phyloP scores from a whole-genome alignment of 2,113 vertebrate species.

The Pelvicachromis taeniatus region DNA sequence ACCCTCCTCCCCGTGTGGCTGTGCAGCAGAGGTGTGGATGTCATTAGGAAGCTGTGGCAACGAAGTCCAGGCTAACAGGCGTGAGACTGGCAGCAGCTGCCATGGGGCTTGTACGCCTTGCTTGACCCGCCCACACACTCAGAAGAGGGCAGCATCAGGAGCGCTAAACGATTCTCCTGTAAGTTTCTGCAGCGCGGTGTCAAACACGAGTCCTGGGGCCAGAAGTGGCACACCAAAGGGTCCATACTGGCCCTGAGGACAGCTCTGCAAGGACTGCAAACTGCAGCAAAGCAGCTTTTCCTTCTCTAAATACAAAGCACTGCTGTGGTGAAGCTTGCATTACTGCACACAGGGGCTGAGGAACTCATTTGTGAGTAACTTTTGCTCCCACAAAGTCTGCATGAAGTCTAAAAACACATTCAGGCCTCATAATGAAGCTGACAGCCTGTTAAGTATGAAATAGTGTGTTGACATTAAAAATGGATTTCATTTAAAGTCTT shows the following conservation, averaged over 20 bases:
- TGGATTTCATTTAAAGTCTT: background rate
- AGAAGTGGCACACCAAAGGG: background rate
- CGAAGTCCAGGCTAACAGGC: background rate
- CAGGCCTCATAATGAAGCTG: background rate
- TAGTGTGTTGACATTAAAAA: background rate
- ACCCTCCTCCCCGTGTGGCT: background rate
- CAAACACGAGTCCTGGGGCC: background rate
- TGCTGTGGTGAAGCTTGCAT: background rate
- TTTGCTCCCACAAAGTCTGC: background rate
- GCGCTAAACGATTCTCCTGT: background rate
- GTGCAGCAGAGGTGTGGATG: background rate
- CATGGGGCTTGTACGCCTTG: slow-evolving; percentile 2
- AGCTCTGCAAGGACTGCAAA: background rate
- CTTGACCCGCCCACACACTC: background rate
- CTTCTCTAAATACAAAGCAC: accelerated
- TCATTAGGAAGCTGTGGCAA: slow-evolving; percentile 8
- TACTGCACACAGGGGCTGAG: background rate
- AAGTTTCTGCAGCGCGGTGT: background rate
- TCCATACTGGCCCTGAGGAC: background rate
- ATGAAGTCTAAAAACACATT: background rate
- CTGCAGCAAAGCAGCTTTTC: background rate
- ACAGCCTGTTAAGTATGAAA: background rate
- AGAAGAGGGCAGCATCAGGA: background rate
- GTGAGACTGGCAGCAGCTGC: background rate
- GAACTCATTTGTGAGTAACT: background rate